These are phyloP conservation scores for Apotomis capreana DNA, from an alignment of 2,888 invertebrate genomes.

Conservation along the genomic window DNA sequence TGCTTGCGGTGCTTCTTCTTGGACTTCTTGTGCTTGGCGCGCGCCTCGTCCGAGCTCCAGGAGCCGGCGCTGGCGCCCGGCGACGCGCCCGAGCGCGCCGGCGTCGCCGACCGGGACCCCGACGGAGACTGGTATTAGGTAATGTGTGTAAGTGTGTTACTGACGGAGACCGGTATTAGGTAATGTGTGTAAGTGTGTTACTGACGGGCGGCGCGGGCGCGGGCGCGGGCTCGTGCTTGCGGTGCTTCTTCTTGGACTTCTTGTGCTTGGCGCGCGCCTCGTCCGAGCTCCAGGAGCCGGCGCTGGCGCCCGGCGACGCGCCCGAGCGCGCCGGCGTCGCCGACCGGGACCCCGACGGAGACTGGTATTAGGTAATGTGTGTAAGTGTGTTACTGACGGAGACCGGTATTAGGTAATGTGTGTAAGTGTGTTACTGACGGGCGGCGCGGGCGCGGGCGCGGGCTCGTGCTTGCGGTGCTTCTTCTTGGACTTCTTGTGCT, in stretches of 20 bases:
- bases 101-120: slow-evolving; percentile 33
- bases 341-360: slow-evolving; percentile 52
- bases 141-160: slow-evolving; percentile 17
- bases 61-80: slow-evolving; percentile 56
- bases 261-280: slow-evolving; percentile 68
- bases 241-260: slow-evolving; percentile 85
- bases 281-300: slow-evolving; percentile 64
- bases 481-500: slow-evolving; percentile 83
- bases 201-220: slow-evolving; percentile 51
- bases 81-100: slow-evolving; percentile 55
- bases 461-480: slow-evolving; percentile 84
- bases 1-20: slow-evolving; percentile 85
- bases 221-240: slow-evolving; percentile 79
- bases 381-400: slow-evolving; percentile 16
- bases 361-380: no score
- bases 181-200: slow-evolving; percentile 2
- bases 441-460: slow-evolving; percentile 69
- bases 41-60: slow-evolving; percentile 68
- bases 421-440: slow-evolving; percentile 51
- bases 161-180: slow-evolving; percentile 50
- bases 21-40: slow-evolving; percentile 74
- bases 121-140: no score
- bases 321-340: slow-evolving; percentile 47
- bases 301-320: slow-evolving; percentile 59
- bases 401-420: no score